A percentile compares a stretch with the other conserved stretches of the same genome.
These are phyloP conservation scores for Laterallus jamaicensis DNA, from an alignment of 2,113 vertebrate species.

Conservation along the genomic window DNA sequence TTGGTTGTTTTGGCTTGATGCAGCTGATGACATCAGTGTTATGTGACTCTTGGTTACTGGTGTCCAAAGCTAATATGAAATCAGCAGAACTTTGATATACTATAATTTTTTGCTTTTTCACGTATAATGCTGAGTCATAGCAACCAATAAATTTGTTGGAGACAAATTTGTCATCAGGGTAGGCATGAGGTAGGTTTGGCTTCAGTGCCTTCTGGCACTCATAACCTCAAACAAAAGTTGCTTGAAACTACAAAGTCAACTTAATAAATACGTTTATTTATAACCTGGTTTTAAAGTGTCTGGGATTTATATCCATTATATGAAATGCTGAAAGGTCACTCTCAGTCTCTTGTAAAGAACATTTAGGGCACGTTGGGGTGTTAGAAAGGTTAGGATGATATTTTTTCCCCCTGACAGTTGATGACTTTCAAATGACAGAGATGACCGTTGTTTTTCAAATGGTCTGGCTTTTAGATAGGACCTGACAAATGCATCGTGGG, in stretches of 20 bases:
- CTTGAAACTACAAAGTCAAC: background rate
- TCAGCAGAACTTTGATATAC: background rate
- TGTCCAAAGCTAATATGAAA: background rate
- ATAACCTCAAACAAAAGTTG: background rate
- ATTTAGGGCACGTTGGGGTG: background rate
- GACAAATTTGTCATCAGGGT: background rate
- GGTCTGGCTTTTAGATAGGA: background rate
- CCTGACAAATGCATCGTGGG: too few species aligned
- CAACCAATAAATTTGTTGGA: background rate
- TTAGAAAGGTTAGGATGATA: background rate
- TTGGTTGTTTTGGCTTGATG: background rate
- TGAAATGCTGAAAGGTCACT: background rate
- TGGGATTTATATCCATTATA: background rate
- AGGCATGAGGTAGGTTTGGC: background rate
- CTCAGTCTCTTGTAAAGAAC: background rate
- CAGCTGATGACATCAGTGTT: background rate
- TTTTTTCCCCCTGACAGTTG: background rate
- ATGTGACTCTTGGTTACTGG: background rate
- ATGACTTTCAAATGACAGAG: background rate
- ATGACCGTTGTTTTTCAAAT: background rate
- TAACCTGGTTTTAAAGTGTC: background rate
- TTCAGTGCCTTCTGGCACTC: background rate
- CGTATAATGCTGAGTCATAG: background rate
- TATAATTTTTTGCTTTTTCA: background rate
- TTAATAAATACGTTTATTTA: background rate